Evolutionary conservation across 2,888 invertebrate species (phyloP), one percentile per base, ranked within the genome.

Genomic region (Eupeodes luniger): DNA sequence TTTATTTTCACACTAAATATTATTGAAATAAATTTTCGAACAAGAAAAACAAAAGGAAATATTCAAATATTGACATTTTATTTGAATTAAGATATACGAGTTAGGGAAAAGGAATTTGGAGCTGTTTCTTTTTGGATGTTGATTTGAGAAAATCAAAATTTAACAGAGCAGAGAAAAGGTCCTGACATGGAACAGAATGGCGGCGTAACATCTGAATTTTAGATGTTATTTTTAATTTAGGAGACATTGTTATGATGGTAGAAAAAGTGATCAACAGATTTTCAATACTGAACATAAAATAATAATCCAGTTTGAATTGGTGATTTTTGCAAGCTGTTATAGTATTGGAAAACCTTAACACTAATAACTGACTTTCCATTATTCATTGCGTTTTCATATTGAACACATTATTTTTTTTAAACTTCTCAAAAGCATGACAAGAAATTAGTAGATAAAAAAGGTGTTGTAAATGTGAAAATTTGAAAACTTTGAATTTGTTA

Each of bases 11-110:
- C 16, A 74, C 53, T 55, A 47, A 34, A 69, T 62, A 27, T 77
- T 82, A 77, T 72, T 72, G 69, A 77, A 77, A 82, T 70, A 77
- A 69, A 82, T 82, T 57, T n/a, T 47, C 34, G 9, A 34, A 70
- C 40, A 9, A 16, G 16, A 70, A 55, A 53, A n/a, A 44, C 27
- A 49, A 57, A 62, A 12, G 16, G 12, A 72, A 19, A 16, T 47
- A 72, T 47, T 34, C n/a, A 51, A 51, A 36, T 36, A 69, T 36
- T 53, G 34, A 53, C 12, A 53, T 36, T 53, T 12, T 69, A 51
- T 59, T 36, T 69, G 34, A 69, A 34, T 40, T n/a, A 55, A n/a
- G 14, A 14, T 12, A 14, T 12, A 27, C 27, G 27, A 27, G 27
- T 27, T 5, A 40, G 40, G 9, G 34, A 34, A 34, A 59, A 9